Base-by-base conservation (phyloP, 1,140 invertebrate genomes). In the Trypoxylus dichotomus region DNA sequence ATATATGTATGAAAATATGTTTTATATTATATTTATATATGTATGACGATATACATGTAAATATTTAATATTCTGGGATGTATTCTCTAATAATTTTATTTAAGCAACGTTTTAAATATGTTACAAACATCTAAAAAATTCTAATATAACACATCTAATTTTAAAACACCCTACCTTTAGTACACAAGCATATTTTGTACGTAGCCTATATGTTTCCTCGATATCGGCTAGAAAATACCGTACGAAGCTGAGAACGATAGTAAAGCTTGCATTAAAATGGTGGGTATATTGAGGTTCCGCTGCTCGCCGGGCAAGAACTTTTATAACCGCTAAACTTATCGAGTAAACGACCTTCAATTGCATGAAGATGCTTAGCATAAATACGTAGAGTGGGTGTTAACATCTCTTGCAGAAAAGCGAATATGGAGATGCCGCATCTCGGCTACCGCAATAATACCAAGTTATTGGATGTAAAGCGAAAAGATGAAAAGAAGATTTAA, bases 401-500 rank as follows among this genome's bases (percentile, higher is more conserved):
- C 47, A 54, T 54, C 47, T 54, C 19, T 19, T n/a, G 15, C 47
- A 54, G 47, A 54, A 19, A 19, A 54, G 47, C 15, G 47, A 19
- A 54, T 54, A 54, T 54, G 47, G 19, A 54, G 47, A 54, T 54
- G 13, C 47, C 6, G 47, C 19, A 19, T 15, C 47, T n/a, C 47
- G 7, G 47, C 13, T 54, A 54, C 19, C 19, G 47, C 47, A 54
- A 3, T 54, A 54, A 54, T 54, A 54, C 47, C 47, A 54, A 54
- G 47, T 54, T 54, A 54, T 54, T 54, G 47, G 47, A 54, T 54
- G 47, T 54, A 54, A 54, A 54, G 47, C 15, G 47, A 54, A n/a
- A n/a, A 54, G 15, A 54, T 54, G 47, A 54, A 54, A 54, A n/a
- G 47, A 19, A n/a, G 47, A 15, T 54, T 54, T 54, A 7, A 54